Percentiles rank a stretch among this genome's conserved stretches.
These are phyloP conservation scores for Drosophila eohydei DNA, from an alignment of 2,888 invertebrate genomes.

Conservation along the genomic window DNA sequence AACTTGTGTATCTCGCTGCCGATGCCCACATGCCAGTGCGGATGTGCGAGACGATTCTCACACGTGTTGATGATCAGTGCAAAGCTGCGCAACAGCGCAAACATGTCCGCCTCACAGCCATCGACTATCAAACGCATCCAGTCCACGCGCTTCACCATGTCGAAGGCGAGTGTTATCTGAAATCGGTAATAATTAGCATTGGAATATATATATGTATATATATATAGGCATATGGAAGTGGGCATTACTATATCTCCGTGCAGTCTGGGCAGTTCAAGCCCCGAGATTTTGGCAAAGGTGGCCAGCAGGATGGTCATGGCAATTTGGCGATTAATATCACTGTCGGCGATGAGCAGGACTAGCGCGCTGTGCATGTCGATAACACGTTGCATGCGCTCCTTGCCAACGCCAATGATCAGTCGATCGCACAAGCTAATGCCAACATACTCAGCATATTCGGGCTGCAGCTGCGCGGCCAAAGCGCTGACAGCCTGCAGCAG, in stretches of 20 bases:
- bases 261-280: not conserved
- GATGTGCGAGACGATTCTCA: conserved; percentile 25
- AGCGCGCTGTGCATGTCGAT: conserved; percentile 37
- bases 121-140: conserved; percentile 43
- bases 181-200: not conserved
- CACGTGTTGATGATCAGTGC: conserved; percentile 45
- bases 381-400: conserved; percentile 33
- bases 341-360: conserved; percentile 26
- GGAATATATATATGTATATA: not conserved
- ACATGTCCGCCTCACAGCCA: conserved; percentile 35
- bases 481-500: conserved; percentile 34
- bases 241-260: not conserved
- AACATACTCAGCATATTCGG: conserved; percentile 21
- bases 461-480: conserved; percentile 9
- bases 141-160: conserved; percentile 45
- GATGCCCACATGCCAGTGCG: conserved; percentile 31
- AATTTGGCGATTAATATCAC: conserved; percentile 10
- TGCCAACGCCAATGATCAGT: conserved; percentile 26
- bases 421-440: conserved; percentile 32
- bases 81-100: conserved; percentile 47
- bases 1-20: conserved; percentile 36
- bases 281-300: conserved; percentile 40
- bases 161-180: conserved; percentile 45
- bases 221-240: not conserved
- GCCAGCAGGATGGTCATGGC: conserved; percentile 44